phyloP scores from a whole-genome alignment of 2,113 vertebrate species.

The Junco hyemalis region DNA sequence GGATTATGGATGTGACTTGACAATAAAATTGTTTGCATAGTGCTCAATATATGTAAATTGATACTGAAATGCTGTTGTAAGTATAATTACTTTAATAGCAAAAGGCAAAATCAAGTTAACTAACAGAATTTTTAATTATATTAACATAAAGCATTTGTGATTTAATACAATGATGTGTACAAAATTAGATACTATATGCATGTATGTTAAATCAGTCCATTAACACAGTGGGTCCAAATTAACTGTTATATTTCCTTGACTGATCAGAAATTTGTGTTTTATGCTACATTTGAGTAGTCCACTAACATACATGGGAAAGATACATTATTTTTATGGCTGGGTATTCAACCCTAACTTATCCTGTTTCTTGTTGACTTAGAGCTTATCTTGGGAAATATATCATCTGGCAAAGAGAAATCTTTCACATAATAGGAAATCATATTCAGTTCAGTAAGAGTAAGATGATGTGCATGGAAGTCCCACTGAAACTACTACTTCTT shows the following conservation, averaged over 20 bases:
- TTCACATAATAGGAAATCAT: background rate
- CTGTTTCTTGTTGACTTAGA: background rate
- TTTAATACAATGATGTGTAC: constrained; percentile 8
- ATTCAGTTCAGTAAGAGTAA: background rate
- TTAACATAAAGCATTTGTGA: constrained; percentile 28
- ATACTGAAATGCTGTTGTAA: constrained; percentile 19
- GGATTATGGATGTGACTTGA: constrained; percentile 5
- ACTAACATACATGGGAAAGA: background rate
- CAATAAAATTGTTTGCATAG: constrained; percentile 42
- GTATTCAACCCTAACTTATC: background rate
- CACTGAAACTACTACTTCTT: background rate
- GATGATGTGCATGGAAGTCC: background rate
- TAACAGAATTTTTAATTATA: constrained; percentile 47
- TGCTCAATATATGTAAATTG: constrained; percentile 27
- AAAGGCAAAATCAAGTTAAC: constrained; percentile 42
- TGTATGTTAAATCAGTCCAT: background rate
- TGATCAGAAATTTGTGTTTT: background rate
- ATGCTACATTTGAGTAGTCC: background rate
- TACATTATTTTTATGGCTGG: background rate
- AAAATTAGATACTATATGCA: background rate
- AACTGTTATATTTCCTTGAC: background rate
- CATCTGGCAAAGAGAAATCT: background rate
- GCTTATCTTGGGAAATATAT: background rate
- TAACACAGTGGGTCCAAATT: background rate
- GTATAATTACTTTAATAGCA: constrained; percentile 39